Conservation (phyloP, 2,888 invertebrate species). For the Bursaphelenchus okinawaensis region DNA sequence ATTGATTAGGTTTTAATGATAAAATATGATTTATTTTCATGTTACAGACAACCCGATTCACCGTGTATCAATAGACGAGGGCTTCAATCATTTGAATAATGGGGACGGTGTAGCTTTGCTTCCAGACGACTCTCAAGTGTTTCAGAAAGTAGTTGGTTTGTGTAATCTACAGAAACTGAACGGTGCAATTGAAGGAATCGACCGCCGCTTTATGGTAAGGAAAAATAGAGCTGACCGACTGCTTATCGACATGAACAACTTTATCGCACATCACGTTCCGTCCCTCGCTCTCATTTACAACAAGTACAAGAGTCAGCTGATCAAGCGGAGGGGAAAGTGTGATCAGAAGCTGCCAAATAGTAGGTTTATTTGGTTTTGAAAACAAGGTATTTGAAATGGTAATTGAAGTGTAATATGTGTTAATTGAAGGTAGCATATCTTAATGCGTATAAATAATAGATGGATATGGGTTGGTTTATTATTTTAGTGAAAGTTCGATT, state of each 20-base stretch:
- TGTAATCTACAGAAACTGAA: neutral
- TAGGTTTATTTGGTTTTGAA: too few relatives aligned
- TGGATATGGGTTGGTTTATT: too few relatives aligned
- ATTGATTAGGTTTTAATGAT: too few relatives aligned
- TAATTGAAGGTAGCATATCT: too few relatives aligned
- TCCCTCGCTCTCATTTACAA: neutral
- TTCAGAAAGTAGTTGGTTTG: neutral
- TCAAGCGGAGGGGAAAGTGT: neutral
- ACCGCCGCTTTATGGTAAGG: neutral
- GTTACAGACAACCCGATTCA: neutral
- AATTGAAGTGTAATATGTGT: too few relatives aligned
- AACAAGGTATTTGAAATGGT: too few relatives aligned
- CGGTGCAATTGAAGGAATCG: neutral
- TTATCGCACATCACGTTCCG: neutral
- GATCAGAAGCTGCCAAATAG: neutral
- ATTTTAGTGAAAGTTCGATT: too few relatives aligned
- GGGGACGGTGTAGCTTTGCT: neutral
- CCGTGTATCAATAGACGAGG: neutral
- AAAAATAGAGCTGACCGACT: neutral
- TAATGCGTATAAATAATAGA: too few relatives aligned
- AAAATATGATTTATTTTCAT: too few relatives aligned
- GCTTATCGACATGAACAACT: neutral
- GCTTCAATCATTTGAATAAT: neutral
- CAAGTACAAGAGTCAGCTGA: neutral
- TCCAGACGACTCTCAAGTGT: neutral